Evolutionary conservation across 2,113 vertebrate species (phyloP).

Genomic region (Pica pica): DNA sequence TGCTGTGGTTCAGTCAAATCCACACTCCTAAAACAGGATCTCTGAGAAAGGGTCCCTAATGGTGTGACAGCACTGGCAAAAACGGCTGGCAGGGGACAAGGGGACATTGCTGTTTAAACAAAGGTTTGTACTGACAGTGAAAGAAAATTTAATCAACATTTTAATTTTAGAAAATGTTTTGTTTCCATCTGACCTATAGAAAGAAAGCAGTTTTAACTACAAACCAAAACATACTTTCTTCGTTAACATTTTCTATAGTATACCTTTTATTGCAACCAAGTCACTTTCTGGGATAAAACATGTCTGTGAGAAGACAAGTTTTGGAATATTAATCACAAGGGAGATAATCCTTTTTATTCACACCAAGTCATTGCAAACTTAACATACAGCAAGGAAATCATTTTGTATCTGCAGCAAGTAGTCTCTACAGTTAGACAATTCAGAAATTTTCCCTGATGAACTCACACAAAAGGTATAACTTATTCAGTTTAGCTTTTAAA

Average conservation of each 20-base stretch:
- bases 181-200: not conserved
- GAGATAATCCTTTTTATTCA: not conserved
- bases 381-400: not conserved
- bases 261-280: not conserved
- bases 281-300: not conserved
- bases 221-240: not conserved
- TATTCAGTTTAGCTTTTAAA: not conserved
- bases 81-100: not conserved
- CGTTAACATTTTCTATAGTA: not conserved
- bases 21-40: not conserved
- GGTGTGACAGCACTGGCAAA: not conserved
- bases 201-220: not conserved
- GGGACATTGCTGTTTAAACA: not conserved
- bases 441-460: not conserved
- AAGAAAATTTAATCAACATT: not conserved
- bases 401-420: not conserved
- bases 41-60: not conserved
- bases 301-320: not conserved
- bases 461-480: not conserved
- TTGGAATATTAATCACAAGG: not conserved
- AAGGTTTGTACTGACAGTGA: not conserved
- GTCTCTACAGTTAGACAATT: not conserved
- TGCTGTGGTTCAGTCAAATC: not conserved
- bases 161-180: not conserved
- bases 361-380: not conserved